Percentiles rank a stretch among this genome's conserved stretches.
These are phyloP conservation scores for Passer domesticus DNA, from an alignment of 2,113 vertebrate genomes.

Conservation along the genomic window DNA sequence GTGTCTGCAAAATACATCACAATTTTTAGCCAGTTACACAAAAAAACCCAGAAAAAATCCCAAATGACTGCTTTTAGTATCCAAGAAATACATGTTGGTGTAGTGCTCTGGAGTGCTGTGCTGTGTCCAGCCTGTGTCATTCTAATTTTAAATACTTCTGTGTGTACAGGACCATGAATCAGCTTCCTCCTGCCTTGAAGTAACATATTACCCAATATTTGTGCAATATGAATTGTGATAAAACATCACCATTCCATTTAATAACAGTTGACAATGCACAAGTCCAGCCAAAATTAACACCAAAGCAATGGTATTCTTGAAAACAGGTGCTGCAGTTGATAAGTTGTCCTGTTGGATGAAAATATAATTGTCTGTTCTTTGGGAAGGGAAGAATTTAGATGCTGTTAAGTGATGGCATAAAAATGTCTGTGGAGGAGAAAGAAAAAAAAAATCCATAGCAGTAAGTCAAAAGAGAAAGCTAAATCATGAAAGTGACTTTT, in stretches of 20 bases:
- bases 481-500: neutral
- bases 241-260: neutral
- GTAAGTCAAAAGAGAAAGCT: neutral
- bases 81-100: neutral
- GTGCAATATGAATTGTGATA: neutral
- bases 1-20: neutral
- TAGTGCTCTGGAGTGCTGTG: neutral
- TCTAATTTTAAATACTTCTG: neutral
- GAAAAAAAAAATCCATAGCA: neutral
- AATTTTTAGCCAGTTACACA: neutral
- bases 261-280: neutral
- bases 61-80: neutral
- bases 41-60: too few species aligned
- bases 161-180: neutral
- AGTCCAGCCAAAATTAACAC: neutral
- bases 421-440: neutral
- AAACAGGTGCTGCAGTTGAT: conserved; percentile 13
- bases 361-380: neutral
- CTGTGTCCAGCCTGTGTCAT: neutral
- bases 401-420: neutral
- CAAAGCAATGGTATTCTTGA: neutral
- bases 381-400: neutral
- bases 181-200: neutral
- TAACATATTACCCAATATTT: neutral
- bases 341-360: neutral